Evolutionary conservation across 2,888 invertebrate species (phyloP), one percentile per base, ranked within the genome.

Genomic region (Xylocampa areola): DNA sequence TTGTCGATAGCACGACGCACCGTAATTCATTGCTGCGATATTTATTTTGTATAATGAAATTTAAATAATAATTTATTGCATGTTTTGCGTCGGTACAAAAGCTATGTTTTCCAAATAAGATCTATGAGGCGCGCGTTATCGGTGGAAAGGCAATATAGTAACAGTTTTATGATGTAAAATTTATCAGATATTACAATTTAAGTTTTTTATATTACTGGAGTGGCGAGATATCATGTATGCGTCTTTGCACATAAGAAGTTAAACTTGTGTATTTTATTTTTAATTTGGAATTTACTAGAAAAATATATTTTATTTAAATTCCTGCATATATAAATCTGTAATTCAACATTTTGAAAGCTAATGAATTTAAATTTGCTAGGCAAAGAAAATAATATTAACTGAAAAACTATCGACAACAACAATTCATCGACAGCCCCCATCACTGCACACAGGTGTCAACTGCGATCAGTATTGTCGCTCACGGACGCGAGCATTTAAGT

Each of bases 401-500:
- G 14, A 0, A 3, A 11, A 45, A 25, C 2, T 44, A 64, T 77
- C 77, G 78, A 76, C 45, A 64, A 41, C 11, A 32, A 48, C n/a
- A 7, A 32, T 21, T 45, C n/a, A 65, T 65, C 64, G 62, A 68
- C 52, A 62, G 8, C 2, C 55, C 60, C 59, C 89, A 84, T 76
- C 91, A 77, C 91, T 90, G 87, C 45, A 55, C 50, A 75, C 86
- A 91, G 90, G 92, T 92, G 92, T 91, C 91, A 92, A 90, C 82
- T 84, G 85, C 84, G 83, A 88, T 86, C 88, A 85, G 88, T 81
- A 87, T 87, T 89, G 89, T 87, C 84, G 87, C 84, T 86, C 82
- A 80, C 81, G 81, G 84, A 88, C 87, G 85, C 85, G 81, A 90
- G 90, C 91, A 90, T 92, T 91, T 89, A 89, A 89, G 87, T 92